Evolutionary conservation across 2,113 vertebrate genomes (phyloP).

Genomic region (Nothocercus julius): DNA sequence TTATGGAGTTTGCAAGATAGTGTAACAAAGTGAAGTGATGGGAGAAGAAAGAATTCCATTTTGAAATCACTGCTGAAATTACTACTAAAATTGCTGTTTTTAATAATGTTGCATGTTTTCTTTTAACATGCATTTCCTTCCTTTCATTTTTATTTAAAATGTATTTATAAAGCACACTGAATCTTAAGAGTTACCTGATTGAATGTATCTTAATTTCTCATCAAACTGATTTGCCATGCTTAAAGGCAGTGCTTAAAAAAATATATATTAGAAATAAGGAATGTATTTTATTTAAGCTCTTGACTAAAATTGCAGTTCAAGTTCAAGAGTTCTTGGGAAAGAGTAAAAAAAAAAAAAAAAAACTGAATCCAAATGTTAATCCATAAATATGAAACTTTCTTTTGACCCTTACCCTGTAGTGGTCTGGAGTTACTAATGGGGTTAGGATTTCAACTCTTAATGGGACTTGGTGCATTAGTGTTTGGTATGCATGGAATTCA

Average conservation of each 20-base stretch:
- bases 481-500: slow-evolving; percentile 82
- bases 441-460: slow-evolving; percentile 82
- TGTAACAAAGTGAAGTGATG: not conserved
- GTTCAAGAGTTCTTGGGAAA: slow-evolving; percentile 80
- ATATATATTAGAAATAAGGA: slow-evolving; percentile 44
- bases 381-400: slow-evolving; percentile 82
- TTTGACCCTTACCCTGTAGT: slow-evolving; percentile 70
- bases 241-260: not conserved
- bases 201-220: not conserved
- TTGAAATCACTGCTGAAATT: not conserved
- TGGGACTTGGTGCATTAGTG: slow-evolving; percentile 79
- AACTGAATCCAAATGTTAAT: slow-evolving; percentile 78
- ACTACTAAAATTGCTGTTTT: not conserved
- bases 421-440: slow-evolving; percentile 81
- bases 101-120: not conserved
- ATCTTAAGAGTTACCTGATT: not conserved
- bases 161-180: not conserved
- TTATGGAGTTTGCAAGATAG: not conserved
- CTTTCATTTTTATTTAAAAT: not conserved
- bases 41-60: not conserved
- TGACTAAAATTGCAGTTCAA: slow-evolving; percentile 56
- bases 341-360: slow-evolving; percentile 75
- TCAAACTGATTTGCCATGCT: not conserved
- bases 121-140: not conserved
- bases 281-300: slow-evolving; percentile 58